These are phyloP conservation scores for Madoqua kirkii DNA, from an alignment of 2,113 vertebrate genomes.

Conservation along the genomic window DNA sequence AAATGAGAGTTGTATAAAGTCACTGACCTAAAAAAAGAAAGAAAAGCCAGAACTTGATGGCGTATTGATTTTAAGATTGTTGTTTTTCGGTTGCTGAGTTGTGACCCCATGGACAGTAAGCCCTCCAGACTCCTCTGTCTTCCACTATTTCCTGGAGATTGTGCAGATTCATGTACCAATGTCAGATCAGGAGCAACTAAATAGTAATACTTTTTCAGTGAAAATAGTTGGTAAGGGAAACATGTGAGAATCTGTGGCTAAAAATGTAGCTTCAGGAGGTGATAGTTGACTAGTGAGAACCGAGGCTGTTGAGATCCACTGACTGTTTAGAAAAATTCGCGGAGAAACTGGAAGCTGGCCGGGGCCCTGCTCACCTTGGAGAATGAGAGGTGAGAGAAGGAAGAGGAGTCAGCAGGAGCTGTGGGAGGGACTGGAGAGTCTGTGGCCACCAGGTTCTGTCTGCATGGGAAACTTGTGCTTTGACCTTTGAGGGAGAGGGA, in stretches of 20 bases:
- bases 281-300: background rate
- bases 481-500: background rate
- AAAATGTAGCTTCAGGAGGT: background rate
- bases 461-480: background rate
- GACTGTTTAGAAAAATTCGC: background rate
- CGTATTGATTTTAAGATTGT: background rate
- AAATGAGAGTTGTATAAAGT: background rate
- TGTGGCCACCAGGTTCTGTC: no score
- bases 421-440: background rate
- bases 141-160: background rate
- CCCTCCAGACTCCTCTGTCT: background rate
- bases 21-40: background rate
- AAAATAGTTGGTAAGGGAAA: background rate
- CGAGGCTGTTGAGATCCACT: background rate
- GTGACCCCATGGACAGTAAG: background rate
- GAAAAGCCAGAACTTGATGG: background rate
- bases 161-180: background rate
- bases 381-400: background rate
- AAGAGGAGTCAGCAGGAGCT: fast-evolving
- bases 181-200: background rate
- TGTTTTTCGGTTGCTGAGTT: background rate
- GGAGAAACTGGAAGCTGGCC: background rate
- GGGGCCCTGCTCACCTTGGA: fast-evolving
- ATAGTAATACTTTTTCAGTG: background rate
- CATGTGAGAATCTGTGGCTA: background rate